Evolutionary conservation across 2,113 vertebrate genomes (phyloP).

Genomic region (Sander lucioperca): DNA sequence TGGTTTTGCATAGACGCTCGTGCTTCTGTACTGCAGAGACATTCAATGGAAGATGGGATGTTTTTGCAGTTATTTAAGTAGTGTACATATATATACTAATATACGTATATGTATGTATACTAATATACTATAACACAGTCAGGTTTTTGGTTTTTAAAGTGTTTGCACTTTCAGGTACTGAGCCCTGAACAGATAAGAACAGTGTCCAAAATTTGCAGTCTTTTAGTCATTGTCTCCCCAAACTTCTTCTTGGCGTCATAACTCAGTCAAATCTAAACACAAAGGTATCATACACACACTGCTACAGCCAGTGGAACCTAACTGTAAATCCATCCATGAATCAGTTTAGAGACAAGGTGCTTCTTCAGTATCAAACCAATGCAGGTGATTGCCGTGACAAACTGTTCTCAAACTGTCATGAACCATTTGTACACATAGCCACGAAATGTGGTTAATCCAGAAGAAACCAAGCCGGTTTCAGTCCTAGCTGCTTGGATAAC

Average conservation of each 20-base stretch:
- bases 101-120: background rate
- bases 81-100: background rate
- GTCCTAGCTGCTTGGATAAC: background rate
- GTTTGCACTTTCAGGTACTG: too few relatives aligned
- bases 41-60: background rate
- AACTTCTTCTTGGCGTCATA: background rate
- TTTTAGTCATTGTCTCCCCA: background rate
- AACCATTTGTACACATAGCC: too few relatives aligned
- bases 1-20: constrained; percentile 50
- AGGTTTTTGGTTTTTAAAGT: background rate
- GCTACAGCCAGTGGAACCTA: background rate
- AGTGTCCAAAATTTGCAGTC: background rate
- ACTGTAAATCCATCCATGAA: background rate
- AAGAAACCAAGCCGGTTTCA: background rate
- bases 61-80: constrained; percentile 10
- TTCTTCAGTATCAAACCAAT: background rate
- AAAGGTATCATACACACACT: background rate
- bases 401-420: too few relatives aligned
- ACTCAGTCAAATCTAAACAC: background rate
- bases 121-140: background rate
- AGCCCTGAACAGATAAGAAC: background rate
- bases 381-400: background rate
- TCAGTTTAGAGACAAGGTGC: background rate
- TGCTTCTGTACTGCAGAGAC: background rate
- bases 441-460: background rate